phyloP scores from a whole-genome alignment of 2,797 vertebrate species.

The Aythya fuligula region DNA sequence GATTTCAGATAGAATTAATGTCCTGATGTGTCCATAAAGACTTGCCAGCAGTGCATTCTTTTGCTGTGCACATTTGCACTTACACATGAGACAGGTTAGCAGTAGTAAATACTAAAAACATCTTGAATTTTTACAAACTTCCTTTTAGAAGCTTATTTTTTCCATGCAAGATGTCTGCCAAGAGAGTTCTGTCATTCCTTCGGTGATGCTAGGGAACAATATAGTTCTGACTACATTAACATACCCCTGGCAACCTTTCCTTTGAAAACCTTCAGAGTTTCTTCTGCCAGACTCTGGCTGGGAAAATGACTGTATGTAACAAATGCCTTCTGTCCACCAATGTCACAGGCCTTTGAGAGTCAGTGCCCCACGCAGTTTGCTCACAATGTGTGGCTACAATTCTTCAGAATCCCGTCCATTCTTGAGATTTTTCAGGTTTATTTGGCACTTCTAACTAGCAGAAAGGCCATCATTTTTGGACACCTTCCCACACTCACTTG shows the following conservation, averaged over 20 bases:
- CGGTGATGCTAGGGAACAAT: neutral
- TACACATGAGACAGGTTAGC: neutral
- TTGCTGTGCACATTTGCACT: neutral
- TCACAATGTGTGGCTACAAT: neutral
- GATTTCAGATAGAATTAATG: too few relatives aligned
- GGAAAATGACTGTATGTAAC: neutral
- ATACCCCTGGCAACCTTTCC: neutral
- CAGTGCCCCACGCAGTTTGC: neutral
- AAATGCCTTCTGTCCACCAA: neutral
- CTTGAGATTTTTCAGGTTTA: neutral
- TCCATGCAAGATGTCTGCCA: neutral
- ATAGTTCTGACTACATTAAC: neutral
- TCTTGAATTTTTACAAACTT: neutral
- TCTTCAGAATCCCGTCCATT: neutral
- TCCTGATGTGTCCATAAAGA: neutral
- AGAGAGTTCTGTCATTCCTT: neutral
- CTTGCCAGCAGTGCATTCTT: neutral
- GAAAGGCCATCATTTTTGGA: neutral
- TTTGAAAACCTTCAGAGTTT: neutral
- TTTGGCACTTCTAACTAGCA: neutral
- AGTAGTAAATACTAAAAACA: neutral
- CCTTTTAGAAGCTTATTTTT: neutral
- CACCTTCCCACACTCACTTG: neutral
- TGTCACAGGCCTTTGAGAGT: neutral
- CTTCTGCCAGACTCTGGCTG: neutral